A percentile compares a stretch with the other conserved stretches of the same genome.
Evolutionary conservation across 2,113 vertebrate species (phyloP).

Genomic region (Pangasianodon hypophthalmus): DNA sequence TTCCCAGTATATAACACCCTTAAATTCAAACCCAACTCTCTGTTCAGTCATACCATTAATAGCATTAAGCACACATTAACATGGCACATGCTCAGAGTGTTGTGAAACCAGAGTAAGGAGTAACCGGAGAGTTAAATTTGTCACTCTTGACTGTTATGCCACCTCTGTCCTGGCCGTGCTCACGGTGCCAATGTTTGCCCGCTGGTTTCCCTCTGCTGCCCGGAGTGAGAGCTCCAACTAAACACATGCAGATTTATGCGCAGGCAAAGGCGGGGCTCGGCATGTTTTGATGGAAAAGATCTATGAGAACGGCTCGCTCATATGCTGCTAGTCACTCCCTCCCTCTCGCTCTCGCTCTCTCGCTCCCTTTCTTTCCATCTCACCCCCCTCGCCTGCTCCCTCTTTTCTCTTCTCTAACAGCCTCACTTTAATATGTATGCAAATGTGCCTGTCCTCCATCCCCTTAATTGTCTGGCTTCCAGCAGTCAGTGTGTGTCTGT

Average conservation of each 20-base stretch:
- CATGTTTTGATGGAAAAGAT: constrained; percentile 63
- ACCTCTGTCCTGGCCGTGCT: constrained; percentile 6
- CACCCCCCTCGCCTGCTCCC: constrained; percentile 45
- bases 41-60: not conserved
- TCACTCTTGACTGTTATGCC: constrained; percentile 6
- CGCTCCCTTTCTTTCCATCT: constrained; percentile 46
- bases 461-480: constrained; percentile 66
- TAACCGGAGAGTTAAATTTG: not conserved
- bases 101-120: not conserved
- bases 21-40: not conserved
- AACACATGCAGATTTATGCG: constrained; percentile 63
- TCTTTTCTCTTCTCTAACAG: constrained; percentile 63
- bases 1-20: not conserved
- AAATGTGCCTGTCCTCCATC: constrained; percentile 62
- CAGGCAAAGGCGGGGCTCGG: constrained; percentile 55
- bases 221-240: constrained; percentile 46
- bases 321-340: constrained; percentile 57
- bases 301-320: constrained; percentile 60
- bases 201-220: constrained; percentile 53
- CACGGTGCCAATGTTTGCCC: constrained; percentile 37
- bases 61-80: not conserved
- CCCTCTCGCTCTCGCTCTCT: constrained; percentile 37
- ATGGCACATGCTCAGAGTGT: not conserved
- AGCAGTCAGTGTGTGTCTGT: constrained; percentile 58
- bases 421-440: constrained; percentile 69